Evolutionary conservation across 2,888 invertebrate genomes (phyloP), one percentile per base, ranked within the genome.

Genomic region (Melanostoma scalare): DNA sequence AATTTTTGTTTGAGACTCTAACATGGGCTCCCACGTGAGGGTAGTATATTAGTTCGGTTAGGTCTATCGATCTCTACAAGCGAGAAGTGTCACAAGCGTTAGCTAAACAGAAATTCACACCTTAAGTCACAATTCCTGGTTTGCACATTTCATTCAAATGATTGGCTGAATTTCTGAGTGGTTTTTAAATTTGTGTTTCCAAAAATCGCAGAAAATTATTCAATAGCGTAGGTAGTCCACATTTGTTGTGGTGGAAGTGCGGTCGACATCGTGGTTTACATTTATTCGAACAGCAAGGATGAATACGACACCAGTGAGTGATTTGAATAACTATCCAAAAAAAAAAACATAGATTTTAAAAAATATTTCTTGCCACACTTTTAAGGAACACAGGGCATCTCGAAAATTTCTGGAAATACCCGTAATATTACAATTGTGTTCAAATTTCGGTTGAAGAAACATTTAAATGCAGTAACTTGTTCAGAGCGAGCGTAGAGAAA

Each of bases 61-160:
- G 36, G 61, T 40, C 8, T 42, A 44, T 30, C 30, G 63, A 65
- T 71, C 58, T 65, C 69, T 38, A 63, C 60, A 38, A 36, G 35
- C 53, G 55, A 67, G n/a, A 38, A 81, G 60, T 82, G 81, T 71
- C 58, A 60, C 78, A 65, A 82, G 73, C 68, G 68, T 53, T 69
- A 84, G 52, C 52, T 40, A 61, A 63, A 36, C 58, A n/a, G 69
- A 78, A 84, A 40, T 50, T 84, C 71, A 60, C 84, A 79, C 79
- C 74, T 79, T 52, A 53, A 74, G 67, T 40, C 42, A 38, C 55
- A 50, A 75, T 71, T 79, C 67, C 74, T 67, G 84, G 79, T 79
- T 84, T 71, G 84, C 71, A 67, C 60, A 71, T 71, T 69, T 68
- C 50, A 52, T 73, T 44, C 44, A 73, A 71, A 67, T 63, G n/a